Evolutionary conservation across 2,113 vertebrate genomes (phyloP).

Genomic region (Dendropsophus ebraccatus): DNA sequence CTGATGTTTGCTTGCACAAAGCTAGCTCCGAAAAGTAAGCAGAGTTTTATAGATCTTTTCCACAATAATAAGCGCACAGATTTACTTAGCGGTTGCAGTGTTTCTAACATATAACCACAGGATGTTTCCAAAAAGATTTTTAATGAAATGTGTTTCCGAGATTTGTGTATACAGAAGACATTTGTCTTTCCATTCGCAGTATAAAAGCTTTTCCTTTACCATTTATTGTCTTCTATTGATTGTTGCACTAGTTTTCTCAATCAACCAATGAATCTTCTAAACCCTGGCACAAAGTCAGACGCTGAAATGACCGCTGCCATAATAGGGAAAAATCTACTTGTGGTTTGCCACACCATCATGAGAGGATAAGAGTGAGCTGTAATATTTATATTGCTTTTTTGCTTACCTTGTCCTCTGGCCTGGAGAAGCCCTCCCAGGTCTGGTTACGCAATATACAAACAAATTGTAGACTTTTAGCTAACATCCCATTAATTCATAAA

Average conservation of each 20-base stretch:
- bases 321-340: constrained; percentile 1
- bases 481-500: neutral
- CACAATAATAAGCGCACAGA: constrained; percentile 42
- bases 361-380: neutral
- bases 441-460: neutral
- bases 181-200: constrained; percentile 46
- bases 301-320: neutral
- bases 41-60: constrained; percentile 49
- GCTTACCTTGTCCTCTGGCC: neutral
- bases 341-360: constrained; percentile 23
- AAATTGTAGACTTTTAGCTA: too few relatives aligned
- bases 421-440: neutral
- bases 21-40: neutral
- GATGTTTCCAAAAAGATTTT: constrained; percentile 38
- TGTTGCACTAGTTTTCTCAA: constrained; percentile 41
- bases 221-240: constrained; percentile 46
- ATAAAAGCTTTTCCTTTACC: constrained; percentile 26
- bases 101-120: constrained; percentile 52
- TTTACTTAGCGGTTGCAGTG: constrained; percentile 47
- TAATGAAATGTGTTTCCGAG: constrained; percentile 29
- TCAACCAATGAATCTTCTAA: constrained; percentile 46
- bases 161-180: constrained; percentile 39
- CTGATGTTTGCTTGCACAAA: constrained; percentile 22
- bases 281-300: constrained; percentile 25
- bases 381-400: neutral